Base-by-base conservation (phyloP, 2,888 invertebrate genomes). In the Drosophila atripex region DNA sequence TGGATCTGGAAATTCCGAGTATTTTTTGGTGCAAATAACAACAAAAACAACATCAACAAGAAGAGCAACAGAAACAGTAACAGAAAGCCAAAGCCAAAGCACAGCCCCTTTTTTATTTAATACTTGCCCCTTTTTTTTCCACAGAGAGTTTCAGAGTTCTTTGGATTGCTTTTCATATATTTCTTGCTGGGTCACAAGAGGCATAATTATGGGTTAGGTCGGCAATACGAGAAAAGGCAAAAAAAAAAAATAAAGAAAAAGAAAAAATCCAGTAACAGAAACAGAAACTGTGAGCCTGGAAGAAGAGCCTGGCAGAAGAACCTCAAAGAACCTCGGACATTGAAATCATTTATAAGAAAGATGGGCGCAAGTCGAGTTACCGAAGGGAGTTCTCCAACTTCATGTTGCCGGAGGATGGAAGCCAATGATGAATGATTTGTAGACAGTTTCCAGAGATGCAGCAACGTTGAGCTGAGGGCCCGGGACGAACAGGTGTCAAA, bases 351-450 rank as follows among this genome's bases (percentile, higher is more conserved):
- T 85, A 80, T 85, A 82, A 75, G 70, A 87, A 82, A 76, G 88
- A 85, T 85, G 83, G 72, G 78, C 58, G 21, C 18, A 38, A 38
- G 73, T 54, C 35, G 65, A 72, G 63, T 53, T 52, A 71, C 55
- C 30, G 71, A 78, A 74, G 71, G 69, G 73, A 57, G 45, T 47
- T 25, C 46, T 18, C 43, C 16, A 47, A 54, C 68, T 66, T 69
- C 69, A 59, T 76, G 71, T 82, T 74, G 59, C 71, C 73, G 35
- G n/a, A 16, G 45, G 38, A 38, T n/a, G 56, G 50, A 41, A 69
- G 63, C 80, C 73, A 75, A 80, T 87, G 89, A 89, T 88, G 89
- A 84, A 88, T 89, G 89, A 88, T 77, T 80, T 84, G 85, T 89
- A 82, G 85, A 80, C 79, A 83, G 76, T 74, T 49, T 54, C 43